phyloP scores from a whole-genome alignment of 2,888 invertebrate species.

The Julus scanicus region DNA sequence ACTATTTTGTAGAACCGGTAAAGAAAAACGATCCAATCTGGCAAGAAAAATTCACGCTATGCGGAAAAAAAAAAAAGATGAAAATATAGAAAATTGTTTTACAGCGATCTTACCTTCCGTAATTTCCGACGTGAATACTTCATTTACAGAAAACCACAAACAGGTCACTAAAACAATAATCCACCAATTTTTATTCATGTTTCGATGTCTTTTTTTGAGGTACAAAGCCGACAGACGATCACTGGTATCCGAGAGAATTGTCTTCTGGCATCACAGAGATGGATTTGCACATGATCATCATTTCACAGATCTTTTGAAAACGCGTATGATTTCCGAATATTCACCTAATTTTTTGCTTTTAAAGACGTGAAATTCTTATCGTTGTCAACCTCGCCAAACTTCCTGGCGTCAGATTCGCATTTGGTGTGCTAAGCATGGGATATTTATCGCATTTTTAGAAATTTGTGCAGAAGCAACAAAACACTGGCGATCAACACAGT shows the following conservation, averaged over 20 bases:
- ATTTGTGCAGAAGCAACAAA: background rate
- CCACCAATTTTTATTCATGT: conserved; percentile 42
- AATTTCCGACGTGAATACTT: conserved; percentile 14
- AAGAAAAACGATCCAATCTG: conserved; percentile 18
- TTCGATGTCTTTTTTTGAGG: conserved; percentile 28
- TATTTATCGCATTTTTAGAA: background rate
- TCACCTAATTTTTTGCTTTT: background rate
- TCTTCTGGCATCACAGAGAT: conserved; percentile 38
- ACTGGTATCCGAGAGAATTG: conserved; percentile 20
- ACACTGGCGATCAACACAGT: background rate
- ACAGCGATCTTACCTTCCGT: background rate
- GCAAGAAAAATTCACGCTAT: background rate
- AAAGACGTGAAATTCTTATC: background rate
- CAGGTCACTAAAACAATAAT: background rate
- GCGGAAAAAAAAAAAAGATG: background rate
- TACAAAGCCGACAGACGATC: background rate
- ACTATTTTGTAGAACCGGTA: background rate
- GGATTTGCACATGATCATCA: conserved; percentile 22
- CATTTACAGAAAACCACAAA: background rate
- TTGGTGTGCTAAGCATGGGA: background rate
- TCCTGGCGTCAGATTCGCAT: background rate
- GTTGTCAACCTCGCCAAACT: background rate
- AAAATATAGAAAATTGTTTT: background rate
- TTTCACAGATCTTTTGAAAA: background rate
- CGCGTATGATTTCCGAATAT: background rate